These are phyloP conservation scores for Brachypteracias leptosomus DNA, from an alignment of 2,113 vertebrate genomes.

Conservation along the genomic window DNA sequence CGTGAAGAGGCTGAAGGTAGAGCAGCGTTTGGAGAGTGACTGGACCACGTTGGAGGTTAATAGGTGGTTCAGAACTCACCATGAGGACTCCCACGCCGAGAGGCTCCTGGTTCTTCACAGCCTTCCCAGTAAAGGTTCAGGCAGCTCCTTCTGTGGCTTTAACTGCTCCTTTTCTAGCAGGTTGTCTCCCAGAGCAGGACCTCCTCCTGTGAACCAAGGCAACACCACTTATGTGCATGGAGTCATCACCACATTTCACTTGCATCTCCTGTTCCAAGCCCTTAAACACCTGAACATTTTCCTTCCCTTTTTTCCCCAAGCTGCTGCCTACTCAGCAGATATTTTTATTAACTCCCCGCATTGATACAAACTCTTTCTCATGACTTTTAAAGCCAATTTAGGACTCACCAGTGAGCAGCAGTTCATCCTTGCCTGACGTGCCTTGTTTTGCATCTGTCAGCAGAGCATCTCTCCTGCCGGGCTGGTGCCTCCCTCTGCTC, in stretches of 20 bases:
- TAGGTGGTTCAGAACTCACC: neutral
- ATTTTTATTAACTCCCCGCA: neutral
- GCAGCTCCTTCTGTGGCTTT: neutral
- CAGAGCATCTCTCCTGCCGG: neutral
- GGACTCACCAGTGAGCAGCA: neutral
- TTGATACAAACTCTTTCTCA: neutral
- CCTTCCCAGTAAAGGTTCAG: rapidly evolving
- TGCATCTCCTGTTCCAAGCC: neutral
- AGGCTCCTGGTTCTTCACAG: neutral
- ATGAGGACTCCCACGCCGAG: rapidly evolving
- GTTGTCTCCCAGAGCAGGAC: neutral
- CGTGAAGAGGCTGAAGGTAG: neutral
- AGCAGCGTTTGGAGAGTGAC: neutral
- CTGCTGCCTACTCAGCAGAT: neutral
- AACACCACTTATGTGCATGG: rapidly evolving
- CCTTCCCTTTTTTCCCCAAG: neutral
- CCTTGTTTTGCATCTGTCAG: neutral
- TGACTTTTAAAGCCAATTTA: neutral
- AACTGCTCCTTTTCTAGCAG: neutral
- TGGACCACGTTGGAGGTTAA: rapidly evolving
- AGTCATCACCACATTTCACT: neutral
- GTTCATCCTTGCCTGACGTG: neutral
- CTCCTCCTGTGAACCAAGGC: neutral
- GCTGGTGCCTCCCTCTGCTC: neutral
- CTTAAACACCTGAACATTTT: neutral